Evolutionary conservation across 2,888 invertebrate species (phyloP), one percentile per base, ranked within the genome.

Genomic region (Dryococelus australis): DNA sequence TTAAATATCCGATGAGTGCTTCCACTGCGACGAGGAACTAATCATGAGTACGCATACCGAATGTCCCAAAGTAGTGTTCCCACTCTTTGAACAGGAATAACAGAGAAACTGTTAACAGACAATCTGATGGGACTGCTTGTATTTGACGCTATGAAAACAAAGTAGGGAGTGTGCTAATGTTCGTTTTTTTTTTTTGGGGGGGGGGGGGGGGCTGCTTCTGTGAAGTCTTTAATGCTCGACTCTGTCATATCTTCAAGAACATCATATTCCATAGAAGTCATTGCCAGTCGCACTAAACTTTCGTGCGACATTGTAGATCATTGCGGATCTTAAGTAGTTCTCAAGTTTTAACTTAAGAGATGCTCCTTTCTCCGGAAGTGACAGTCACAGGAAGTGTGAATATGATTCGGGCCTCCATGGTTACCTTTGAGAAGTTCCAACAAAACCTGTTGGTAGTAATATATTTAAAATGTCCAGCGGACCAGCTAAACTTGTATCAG

Each of bases 351-450:
- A 35, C 26, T 43, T 28, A 16, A 16, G 35, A 35, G 83, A 83
- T 26, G 28, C 83, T 35, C 16, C 83, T 24, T 28, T 83, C 83
- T 3, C 8, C 20, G n/a, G n/a, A 65, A 16, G 51, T n/a, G n/a
- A 65, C 65, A 65, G 65, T 65, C n/a, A 35, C 83, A 5, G 83
- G 35, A 83, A 83, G 27, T 28, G 83, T 83, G 83, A 43, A 27
- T 83, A 83, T 9, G 24, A 35, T 27, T 83, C 43, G 28, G 20
- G 26, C 0, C 35, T 3, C 83, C 20, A 83, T 6, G 13, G 83
- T 83, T 20, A 83, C 43, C 9, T 27, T 24, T 83, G 83, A 24
- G n/a, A 83, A 65, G 65, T 65, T 65, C 65, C 24, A 1, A 47
- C 47, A 65, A 20, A 65, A 20, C 16, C 35, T 83, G 43, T 65